Evolutionary conservation across 1,140 invertebrate genomes (phyloP).

Genomic region (Glossosoma conforme): DNA sequence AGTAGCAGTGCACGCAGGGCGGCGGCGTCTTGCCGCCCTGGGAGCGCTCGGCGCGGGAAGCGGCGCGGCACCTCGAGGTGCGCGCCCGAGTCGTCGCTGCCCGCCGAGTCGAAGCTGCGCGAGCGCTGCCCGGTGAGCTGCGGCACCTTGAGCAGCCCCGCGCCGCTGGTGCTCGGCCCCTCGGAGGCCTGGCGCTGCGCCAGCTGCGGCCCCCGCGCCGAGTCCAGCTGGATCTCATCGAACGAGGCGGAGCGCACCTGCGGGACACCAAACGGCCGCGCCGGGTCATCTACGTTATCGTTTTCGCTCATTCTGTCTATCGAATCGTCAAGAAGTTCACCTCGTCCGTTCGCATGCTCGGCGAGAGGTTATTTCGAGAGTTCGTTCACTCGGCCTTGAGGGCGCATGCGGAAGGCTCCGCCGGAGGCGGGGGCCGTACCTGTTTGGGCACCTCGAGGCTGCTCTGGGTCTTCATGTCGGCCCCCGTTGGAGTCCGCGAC

Average conservation of each 20-base stretch:
- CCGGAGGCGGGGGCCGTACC: slow-evolving; percentile 43
- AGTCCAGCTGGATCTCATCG: slow-evolving; percentile 80
- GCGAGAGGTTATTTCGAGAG: slow-evolving; percentile 7
- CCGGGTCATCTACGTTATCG: slow-evolving; percentile 14
- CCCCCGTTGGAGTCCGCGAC: slow-evolving; percentile 77
- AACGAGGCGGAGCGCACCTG: slow-evolving; percentile 74
- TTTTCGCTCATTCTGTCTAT: slow-evolving; percentile 8
- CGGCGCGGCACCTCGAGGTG: slow-evolving; percentile 63
- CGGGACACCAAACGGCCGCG: slow-evolving; percentile 21
- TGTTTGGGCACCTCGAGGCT: slow-evolving; percentile 84
- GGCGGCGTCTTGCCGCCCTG: slow-evolving; percentile 57
- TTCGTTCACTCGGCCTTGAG: background rate
- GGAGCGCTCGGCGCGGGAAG: slow-evolving; percentile 57
- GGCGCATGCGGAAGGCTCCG: slow-evolving; percentile 13
- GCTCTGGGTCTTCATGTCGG: slow-evolving; percentile 85
- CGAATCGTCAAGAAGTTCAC: slow-evolving; percentile 11
- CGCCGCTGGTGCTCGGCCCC: slow-evolving; percentile 41
- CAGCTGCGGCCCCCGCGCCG: slow-evolving; percentile 53
- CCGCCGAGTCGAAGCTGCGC: slow-evolving; percentile 72
- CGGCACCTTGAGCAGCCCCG: slow-evolving; percentile 58
- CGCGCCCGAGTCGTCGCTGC: slow-evolving; percentile 58
- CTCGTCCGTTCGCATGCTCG: slow-evolving; percentile 12
- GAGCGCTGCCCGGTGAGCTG: slow-evolving; percentile 61
- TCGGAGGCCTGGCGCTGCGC: slow-evolving; percentile 42
- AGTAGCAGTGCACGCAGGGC: slow-evolving; percentile 60